Percentiles rank a stretch among this genome's conserved stretches.
Evolutionary conservation across 2,888 invertebrate species (phyloP).

Genomic region (Clostera curtula): DNA sequence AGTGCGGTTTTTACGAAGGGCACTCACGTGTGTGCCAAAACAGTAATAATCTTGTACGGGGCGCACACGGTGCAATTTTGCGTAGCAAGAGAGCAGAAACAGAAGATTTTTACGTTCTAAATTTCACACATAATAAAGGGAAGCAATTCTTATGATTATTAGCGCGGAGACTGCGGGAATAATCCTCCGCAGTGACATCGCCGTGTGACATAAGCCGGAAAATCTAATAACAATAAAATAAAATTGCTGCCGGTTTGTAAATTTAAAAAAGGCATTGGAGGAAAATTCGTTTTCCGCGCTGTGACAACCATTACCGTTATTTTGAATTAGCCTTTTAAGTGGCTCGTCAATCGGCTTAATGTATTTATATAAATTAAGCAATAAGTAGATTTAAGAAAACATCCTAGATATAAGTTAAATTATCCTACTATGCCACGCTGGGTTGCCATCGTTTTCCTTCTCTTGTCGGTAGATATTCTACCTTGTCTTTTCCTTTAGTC

Average conservation of each 20-base stretch:
- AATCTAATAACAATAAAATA: constrained; percentile 76
- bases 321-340: constrained; percentile 61
- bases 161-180: constrained; percentile 69
- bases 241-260: constrained; percentile 72
- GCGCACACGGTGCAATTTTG: constrained; percentile 27
- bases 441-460: too few species aligned
- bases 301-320: constrained; percentile 68
- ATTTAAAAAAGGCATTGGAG: constrained; percentile 68
- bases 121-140: constrained; percentile 73
- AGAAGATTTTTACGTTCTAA: constrained; percentile 59
- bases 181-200: constrained; percentile 66
- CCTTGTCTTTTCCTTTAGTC: too few species aligned
- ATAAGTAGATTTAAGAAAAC: constrained; percentile 6
- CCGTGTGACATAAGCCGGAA: constrained; percentile 72
- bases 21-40: constrained; percentile 21
- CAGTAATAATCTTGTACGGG: constrained; percentile 38
- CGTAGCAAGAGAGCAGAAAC: constrained; percentile 24
- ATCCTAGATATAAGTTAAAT: not conserved
- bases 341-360: constrained; percentile 43
- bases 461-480: too few species aligned
- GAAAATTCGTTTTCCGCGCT: constrained; percentile 67
- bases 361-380: constrained; percentile 33
- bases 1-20: constrained; percentile 46
- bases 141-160: constrained; percentile 74
- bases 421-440: too few species aligned